phyloP scores from a whole-genome alignment of 2,888 invertebrate genomes.

The Plutella xylostella region DNA sequence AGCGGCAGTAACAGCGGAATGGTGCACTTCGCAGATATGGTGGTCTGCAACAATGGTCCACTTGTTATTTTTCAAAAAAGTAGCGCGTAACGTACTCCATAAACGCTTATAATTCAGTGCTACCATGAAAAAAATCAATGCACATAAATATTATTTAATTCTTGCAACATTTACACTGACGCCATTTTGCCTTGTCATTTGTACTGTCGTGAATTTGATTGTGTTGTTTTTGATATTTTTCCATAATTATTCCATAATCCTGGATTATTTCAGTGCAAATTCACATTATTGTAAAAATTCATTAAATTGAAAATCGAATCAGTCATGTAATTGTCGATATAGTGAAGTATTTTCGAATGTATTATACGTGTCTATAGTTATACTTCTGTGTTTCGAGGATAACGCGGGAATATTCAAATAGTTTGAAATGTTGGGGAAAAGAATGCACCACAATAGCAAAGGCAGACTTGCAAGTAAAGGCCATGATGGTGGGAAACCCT shows the following conservation, averaged over 20 bases:
- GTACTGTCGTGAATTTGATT: neutral
- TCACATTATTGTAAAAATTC: too few species aligned
- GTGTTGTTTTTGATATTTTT: neutral
- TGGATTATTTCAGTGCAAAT: too few species aligned
- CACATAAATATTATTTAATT: neutral
- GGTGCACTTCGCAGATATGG: too few species aligned
- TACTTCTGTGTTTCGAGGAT: neutral
- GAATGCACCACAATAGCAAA: conserved; percentile 64
- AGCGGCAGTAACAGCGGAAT: too few species aligned
- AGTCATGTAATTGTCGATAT: too few species aligned
- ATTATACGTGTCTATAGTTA: neutral
- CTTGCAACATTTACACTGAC: neutral
- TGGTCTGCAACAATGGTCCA: too few species aligned
- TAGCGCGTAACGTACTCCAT: too few species aligned
- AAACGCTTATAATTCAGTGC: too few species aligned
- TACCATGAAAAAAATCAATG: neutral
- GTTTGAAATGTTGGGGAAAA: conserved; percentile 52
- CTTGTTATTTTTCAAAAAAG: too few species aligned
- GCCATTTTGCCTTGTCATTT: conserved; percentile 4
- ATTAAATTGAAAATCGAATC: too few species aligned
- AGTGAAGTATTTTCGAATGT: neutral
- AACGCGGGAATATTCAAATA: conserved; percentile 49
- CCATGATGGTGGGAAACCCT: conserved; percentile 60
- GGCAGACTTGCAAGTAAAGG: conserved; percentile 62
- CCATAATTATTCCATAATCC: too few species aligned